A percentile compares a stretch with the other conserved stretches of the same genome.
Evolutionary conservation across 2,113 vertebrate genomes (phyloP).

Genomic region (Mus musculus): DNA sequence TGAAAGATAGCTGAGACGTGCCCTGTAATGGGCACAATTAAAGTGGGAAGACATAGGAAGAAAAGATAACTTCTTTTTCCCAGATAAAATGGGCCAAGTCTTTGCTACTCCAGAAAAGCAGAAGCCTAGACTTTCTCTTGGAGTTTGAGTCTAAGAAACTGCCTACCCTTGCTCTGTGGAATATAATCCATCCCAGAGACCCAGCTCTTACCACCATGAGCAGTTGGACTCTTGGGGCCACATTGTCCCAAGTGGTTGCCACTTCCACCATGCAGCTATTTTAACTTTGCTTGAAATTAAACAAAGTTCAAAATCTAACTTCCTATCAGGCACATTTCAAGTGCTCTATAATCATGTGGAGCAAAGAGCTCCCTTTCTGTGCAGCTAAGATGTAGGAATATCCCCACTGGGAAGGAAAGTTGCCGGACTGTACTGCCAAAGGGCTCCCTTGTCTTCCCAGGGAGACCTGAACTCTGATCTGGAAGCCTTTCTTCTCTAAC

Average conservation of each 20-base stretch:
- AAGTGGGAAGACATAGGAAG: not conserved
- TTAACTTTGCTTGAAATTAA: not conserved
- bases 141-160: not conserved
- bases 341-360: not conserved
- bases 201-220: not conserved
- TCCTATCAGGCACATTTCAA: not conserved
- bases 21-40: not conserved
- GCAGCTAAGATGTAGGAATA: not conserved
- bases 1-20: not conserved
- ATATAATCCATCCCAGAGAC: not conserved
- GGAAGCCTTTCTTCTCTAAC: not conserved
- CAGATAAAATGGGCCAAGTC: not conserved
- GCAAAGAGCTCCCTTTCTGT: not conserved
- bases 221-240: not conserved
- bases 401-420: not conserved
- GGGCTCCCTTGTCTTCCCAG: not conserved
- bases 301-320: not conserved
- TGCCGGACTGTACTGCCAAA: rapidly evolving
- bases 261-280: not conserved
- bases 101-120: not conserved
- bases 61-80: not conserved
- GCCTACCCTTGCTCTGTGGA: not conserved
- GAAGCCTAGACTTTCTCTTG: not conserved
- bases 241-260: not conserved
- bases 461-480: not conserved